Conservation (phyloP, 2,888 invertebrate genomes). For the Camponotus fellah region DNA sequence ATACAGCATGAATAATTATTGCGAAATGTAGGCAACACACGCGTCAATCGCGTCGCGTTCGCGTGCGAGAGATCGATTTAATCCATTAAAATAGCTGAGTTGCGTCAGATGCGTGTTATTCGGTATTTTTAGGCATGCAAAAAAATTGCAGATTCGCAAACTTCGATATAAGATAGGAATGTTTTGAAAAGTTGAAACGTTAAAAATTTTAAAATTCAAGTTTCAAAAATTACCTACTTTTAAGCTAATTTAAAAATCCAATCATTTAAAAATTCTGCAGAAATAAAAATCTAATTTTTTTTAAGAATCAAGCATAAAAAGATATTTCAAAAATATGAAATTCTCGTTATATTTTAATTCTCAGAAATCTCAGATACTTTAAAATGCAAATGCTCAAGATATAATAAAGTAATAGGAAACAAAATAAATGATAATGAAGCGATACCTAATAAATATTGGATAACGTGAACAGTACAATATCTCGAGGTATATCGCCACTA, state of each 20-base stretch:
- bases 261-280: background rate
- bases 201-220: background rate
- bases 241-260: background rate
- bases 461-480: conserved; percentile 27
- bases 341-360: background rate
- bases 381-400: background rate
- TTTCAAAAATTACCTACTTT: background rate
- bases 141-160: background rate
- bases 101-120: background rate
- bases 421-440: conserved; percentile 6
- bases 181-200: background rate
- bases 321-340: background rate
- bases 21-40: conserved; percentile 18
- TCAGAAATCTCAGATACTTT: background rate
- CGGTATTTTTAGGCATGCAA: conserved; percentile 4
- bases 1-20: conserved; percentile 22
- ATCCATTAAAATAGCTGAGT: background rate
- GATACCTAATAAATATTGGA: background rate
- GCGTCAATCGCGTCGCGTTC: background rate
- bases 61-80: background rate
- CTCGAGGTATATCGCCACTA: background rate
- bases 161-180: background rate
- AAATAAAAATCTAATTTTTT: background rate
- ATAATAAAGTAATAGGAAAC: background rate
- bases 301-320: background rate